These are phyloP conservation scores for Hormiphora californensis DNA, from an alignment of 37 sponge, comb jelly and placozoan genomes.

Conservation along the genomic window DNA sequence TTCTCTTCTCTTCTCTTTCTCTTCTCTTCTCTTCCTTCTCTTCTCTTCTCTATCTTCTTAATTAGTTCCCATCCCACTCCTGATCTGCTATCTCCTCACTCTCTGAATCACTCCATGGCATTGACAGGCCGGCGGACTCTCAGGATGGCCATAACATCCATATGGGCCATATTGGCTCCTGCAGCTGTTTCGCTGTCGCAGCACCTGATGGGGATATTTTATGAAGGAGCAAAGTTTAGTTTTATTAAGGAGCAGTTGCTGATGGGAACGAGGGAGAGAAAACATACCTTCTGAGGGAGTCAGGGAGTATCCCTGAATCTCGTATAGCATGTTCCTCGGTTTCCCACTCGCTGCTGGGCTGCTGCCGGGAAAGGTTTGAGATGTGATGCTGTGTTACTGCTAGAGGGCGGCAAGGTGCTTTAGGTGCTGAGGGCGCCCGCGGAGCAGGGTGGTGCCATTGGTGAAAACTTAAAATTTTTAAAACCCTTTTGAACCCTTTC, in stretches of 20 bases:
- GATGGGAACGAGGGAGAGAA: too few relatives aligned
- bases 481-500: too few relatives aligned
- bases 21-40: background rate
- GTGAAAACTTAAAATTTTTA: too few relatives aligned
- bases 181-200: background rate
- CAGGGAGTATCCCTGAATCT: constrained; percentile 9
- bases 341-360: background rate
- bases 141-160: constrained; percentile 48
- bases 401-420: background rate
- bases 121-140: background rate
- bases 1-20: too few relatives aligned
- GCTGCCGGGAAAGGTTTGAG: background rate
- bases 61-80: constrained; percentile 36
- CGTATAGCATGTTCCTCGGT: background rate
- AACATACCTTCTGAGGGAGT: constrained; percentile 27
- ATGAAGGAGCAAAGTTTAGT: too few relatives aligned
- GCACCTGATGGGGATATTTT: constrained; percentile 7
- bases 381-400: background rate
- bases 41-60: background rate
- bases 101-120: constrained; percentile 19
- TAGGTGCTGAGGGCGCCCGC: background rate
- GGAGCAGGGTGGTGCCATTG: constrained; percentile 16
- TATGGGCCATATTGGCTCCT: constrained; percentile 1
- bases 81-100: background rate
- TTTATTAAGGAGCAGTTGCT: too few relatives aligned